Conservation (phyloP, 2,888 invertebrate species). For the Hipparchia sbordonii region DNA sequence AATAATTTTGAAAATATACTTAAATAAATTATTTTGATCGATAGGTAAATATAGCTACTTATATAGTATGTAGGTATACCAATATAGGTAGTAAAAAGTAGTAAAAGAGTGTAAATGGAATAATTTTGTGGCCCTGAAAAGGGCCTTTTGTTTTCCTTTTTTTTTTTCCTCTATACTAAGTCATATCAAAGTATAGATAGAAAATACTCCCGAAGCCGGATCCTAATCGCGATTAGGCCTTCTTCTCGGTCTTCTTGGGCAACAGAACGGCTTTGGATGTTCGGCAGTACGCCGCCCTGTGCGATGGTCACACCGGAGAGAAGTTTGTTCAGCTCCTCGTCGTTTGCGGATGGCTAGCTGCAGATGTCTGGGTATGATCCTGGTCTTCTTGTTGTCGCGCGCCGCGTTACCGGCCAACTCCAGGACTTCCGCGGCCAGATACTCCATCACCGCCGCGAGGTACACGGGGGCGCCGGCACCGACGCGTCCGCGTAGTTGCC, state of each 20-base stretch:
- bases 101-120: conserved; percentile 3
- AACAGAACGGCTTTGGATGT: conserved; percentile 89
- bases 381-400: conserved; percentile 86
- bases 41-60: too few species aligned
- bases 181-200: too few species aligned
- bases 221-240: conserved; percentile 37
- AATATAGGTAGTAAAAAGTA: too few species aligned
- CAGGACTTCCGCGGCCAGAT: conserved; percentile 86
- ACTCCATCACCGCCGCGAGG: conserved; percentile 84
- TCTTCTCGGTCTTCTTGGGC: conserved; percentile 85
- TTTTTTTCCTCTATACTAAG: too few species aligned
- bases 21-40: too few species aligned
- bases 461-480: conserved; percentile 79
- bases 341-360: conserved; percentile 28
- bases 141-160: conserved; percentile 27
- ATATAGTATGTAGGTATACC: too few species aligned
- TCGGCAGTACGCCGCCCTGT: conserved; percentile 92
- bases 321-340: conserved; percentile 80
- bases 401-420: conserved; percentile 86
- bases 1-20: background rate
- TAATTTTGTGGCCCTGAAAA: conserved; percentile 35
- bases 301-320: conserved; percentile 90
- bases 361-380: conserved; percentile 84
- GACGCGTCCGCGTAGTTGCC: conserved; percentile 84
- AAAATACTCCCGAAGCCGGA: too few species aligned